Evolutionary conservation across 1,140 invertebrate genomes (phyloP).

Genomic region (Aplysia californica): DNA sequence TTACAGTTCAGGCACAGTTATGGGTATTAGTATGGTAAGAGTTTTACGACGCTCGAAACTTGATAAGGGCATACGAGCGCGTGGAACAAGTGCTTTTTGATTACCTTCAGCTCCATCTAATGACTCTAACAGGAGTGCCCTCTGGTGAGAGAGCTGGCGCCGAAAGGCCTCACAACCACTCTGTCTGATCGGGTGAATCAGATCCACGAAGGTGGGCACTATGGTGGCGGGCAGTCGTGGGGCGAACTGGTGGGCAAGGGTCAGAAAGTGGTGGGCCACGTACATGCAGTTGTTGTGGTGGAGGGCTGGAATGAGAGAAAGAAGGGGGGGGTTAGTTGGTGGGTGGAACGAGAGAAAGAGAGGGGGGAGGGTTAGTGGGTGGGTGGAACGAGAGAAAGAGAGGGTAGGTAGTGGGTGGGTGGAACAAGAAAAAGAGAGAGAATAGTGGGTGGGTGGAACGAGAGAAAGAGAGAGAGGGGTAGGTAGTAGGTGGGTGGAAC

Average conservation of each 20-base stretch:
- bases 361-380: too few species aligned
- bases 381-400: conserved; percentile 71
- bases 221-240: conserved; percentile 67
- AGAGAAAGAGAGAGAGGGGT: conserved; percentile 33
- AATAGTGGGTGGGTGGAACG: too few species aligned
- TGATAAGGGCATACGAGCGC: too few species aligned
- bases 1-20: too few species aligned
- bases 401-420: too few species aligned
- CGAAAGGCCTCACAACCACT: conserved; percentile 78
- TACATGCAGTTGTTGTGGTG: conserved; percentile 95
- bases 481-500: too few species aligned
- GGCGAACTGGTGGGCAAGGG: conserved; percentile 73
- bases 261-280: conserved; percentile 80
- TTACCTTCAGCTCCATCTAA: conserved; percentile 74
- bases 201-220: conserved; percentile 72
- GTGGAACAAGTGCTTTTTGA: too few species aligned
- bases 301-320: conserved; percentile 74
- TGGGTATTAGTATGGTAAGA: too few species aligned
- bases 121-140: conserved; percentile 78
- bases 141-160: conserved; percentile 79
- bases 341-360: conserved; percentile 71
- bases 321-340: conserved; percentile 17
- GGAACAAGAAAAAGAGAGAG: too few species aligned
- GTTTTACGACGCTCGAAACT: too few species aligned
- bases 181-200: conserved; percentile 75